A percentile compares a stretch with the other conserved stretches of the same genome.
phyloP scores from a whole-genome alignment of 92 coral and sea anemone genomes.

The Epizoanthus scotinus region DNA sequence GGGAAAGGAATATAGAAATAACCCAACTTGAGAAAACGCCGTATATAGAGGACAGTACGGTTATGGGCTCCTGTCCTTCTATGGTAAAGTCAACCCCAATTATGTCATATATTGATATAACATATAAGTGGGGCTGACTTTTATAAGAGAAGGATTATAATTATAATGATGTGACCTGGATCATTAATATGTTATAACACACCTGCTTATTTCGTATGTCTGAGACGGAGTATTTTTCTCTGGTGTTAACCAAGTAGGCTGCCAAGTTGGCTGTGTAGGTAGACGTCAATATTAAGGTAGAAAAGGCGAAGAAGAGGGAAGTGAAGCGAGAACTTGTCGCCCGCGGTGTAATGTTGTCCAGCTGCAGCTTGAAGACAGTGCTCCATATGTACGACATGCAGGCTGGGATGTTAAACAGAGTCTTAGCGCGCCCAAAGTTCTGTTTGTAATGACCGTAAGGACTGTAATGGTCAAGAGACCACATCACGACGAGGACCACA shows the following conservation, averaged over 20 bases:
- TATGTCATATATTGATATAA: too few species aligned
- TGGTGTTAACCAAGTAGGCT: constrained; percentile 62
- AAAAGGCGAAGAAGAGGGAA: constrained; percentile 69
- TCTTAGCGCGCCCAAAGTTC: constrained; percentile 9
- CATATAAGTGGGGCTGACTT: too few species aligned
- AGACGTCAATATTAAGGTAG: constrained; percentile 54
- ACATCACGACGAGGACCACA: constrained; percentile 47
- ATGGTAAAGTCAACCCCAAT: too few species aligned
- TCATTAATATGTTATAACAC: background rate
- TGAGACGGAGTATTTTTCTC: constrained; percentile 47
- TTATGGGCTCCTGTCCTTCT: too few species aligned
- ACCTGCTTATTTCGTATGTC: constrained; percentile 71
- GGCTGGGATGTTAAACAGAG: constrained; percentile 48
- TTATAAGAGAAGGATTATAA: too few species aligned
- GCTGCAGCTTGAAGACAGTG: constrained; percentile 68
- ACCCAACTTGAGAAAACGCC: too few species aligned
- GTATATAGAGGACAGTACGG: too few species aligned
- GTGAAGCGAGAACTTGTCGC: constrained; percentile 66
- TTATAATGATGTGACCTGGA: too few species aligned
- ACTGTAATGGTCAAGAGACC: constrained; percentile 61
- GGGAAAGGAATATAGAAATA: too few species aligned
- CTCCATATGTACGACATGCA: constrained; percentile 81
- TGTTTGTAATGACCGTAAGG: constrained; percentile 56
- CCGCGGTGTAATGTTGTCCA: constrained; percentile 64
- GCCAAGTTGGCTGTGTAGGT: constrained; percentile 78